Base-by-base conservation (phyloP, 2,113 vertebrate species). In the Muntiacus muntjak region DNA sequence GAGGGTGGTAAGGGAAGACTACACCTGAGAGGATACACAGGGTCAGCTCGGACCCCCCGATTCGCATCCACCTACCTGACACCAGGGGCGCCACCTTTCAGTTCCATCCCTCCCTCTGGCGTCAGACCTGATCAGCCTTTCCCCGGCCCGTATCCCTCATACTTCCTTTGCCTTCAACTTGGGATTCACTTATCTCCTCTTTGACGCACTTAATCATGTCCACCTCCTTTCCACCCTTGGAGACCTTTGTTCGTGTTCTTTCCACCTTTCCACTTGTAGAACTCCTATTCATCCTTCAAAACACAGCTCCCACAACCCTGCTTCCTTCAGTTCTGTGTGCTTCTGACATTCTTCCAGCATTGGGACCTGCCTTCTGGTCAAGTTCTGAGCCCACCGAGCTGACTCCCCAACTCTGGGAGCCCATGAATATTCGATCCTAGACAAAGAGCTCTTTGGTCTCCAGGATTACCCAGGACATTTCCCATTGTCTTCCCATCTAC, bases 1-100 rank as follows among this genome's bases (percentile, higher is more conserved):
- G 99, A 0, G 99, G 99, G 96, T 99, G 99, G 98, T 99, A 99
- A 8, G 99, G 99, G 91, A 99, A 99, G 78, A 99, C 99, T 90
- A 99, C 99, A 0, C 99, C 99, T 99, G 93, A 15, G 55, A 45
- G 47, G 9, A 14, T 21, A 16, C 17, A 43, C 7, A 2, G 15
- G 57, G 21, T 95, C 55, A 93, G 45, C 21, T 60, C 1, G 40
- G 25, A 50, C 3, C 3, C 23, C 28, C 23, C 50, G 17, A 12
- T 3, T 25, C n/a, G 1, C 74, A 47, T 13, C 55, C 36, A 58
- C 25, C 13, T 50, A 60, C 45, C 91, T 83, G 21, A 78, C 36
- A 21, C n/a, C 62, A 43, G 71, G 30, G 54, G 50, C 23, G 15
- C 36, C 5, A 0, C 21, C 76, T 74, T 81, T 30, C 58, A 81